Percentiles rank a stretch among this genome's conserved stretches.
Conservation (phyloP, 2,113 vertebrate genomes). For the Bombycilla garrulus region DNA sequence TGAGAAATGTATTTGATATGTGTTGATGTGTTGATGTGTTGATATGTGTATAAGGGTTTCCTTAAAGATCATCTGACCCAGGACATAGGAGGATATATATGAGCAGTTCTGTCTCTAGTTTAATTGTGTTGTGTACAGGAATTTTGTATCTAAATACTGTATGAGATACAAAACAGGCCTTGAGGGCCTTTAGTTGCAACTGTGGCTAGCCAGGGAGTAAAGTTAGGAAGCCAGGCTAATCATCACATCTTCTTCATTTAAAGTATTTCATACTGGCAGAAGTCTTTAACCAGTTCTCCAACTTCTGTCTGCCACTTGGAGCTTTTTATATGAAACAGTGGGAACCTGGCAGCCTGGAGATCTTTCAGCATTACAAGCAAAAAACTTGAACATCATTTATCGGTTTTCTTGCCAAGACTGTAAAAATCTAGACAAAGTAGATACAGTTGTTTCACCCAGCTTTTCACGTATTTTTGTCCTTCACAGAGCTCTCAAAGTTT, state of each 20-base stretch:
- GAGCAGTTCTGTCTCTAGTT: neutral
- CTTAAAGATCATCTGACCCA: neutral
- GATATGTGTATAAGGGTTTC: no score
- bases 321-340: slow-evolving; percentile 63
- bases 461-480: slow-evolving; percentile 32
- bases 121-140: neutral
- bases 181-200: neutral
- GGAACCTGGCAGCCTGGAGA: slow-evolving; percentile 55
- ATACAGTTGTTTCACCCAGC: slow-evolving; percentile 15
- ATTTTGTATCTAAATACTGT: neutral
- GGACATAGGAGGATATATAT: neutral
- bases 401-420: slow-evolving; percentile 48
- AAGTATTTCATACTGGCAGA: slow-evolving; percentile 53
- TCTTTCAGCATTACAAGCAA: neutral
- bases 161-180: neutral
- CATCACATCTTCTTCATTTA: slow-evolving; percentile 51
- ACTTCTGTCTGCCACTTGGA: slow-evolving; percentile 53
- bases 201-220: neutral
- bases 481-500: slow-evolving; percentile 24
- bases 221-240: slow-evolving; percentile 22
- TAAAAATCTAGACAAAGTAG: slow-evolving; percentile 48
- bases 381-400: slow-evolving; percentile 51
- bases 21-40: no score
- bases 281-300: slow-evolving; percentile 56
- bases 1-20: neutral